phyloP scores from a whole-genome alignment of 1,140 invertebrate genomes.

The Leptoteleia sp. region DNA sequence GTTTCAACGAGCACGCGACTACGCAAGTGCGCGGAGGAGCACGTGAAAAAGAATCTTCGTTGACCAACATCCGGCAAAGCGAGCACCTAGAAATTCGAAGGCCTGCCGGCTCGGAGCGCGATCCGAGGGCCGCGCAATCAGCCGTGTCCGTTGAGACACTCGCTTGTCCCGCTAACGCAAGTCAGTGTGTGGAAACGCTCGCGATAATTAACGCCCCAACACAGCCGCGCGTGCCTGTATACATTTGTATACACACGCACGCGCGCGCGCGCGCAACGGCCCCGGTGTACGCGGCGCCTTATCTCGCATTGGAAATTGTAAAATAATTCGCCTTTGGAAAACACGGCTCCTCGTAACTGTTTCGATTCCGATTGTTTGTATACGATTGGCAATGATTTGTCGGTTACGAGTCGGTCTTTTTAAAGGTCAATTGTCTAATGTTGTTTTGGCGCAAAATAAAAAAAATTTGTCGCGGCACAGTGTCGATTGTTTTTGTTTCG shows the following conservation, averaged over 20 bases:
- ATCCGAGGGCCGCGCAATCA: slow-evolving; percentile 70
- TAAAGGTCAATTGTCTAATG: too few species aligned
- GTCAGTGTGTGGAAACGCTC: slow-evolving; percentile 56
- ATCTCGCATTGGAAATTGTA: slow-evolving; percentile 51
- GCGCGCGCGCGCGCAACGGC: too few species aligned
- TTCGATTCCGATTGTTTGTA: too few species aligned
- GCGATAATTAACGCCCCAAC: slow-evolving; percentile 51
- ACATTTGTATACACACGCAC: slow-evolving; percentile 32
- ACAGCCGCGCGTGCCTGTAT: slow-evolving; percentile 28
- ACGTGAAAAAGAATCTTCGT: slow-evolving; percentile 59
- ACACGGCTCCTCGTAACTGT: slow-evolving; percentile 16
- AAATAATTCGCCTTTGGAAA: slow-evolving; percentile 34
- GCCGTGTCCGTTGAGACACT: slow-evolving; percentile 65
- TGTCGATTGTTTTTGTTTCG: too few species aligned
- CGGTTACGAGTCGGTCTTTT: too few species aligned
- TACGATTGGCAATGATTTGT: too few species aligned
- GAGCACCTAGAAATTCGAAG: slow-evolving; percentile 72
- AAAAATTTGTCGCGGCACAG: too few species aligned
- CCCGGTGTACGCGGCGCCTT: slow-evolving; percentile 27
- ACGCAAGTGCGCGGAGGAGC: slow-evolving; percentile 25
- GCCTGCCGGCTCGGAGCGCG: slow-evolving; percentile 55
- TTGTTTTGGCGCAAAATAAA: too few species aligned
- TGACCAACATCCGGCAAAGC: slow-evolving; percentile 71
- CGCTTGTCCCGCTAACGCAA: slow-evolving; percentile 50
- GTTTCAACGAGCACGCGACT: slow-evolving; percentile 26